Evolutionary conservation across 2,113 vertebrate genomes (phyloP).

Genomic region (Ceratotherium simum): DNA sequence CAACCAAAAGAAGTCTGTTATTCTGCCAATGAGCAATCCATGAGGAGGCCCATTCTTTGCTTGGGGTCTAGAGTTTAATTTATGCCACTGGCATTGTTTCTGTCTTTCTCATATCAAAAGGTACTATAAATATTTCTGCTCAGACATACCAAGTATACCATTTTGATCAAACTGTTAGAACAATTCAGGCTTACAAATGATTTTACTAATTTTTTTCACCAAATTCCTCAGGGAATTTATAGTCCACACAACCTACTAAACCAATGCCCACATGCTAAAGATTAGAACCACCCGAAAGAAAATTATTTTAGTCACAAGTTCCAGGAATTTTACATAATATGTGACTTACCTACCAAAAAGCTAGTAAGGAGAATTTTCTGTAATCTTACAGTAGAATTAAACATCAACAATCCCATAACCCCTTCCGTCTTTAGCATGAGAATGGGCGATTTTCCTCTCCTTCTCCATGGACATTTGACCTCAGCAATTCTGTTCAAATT

Average conservation of each 20-base stretch:
- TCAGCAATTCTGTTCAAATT: slow-evolving; percentile 41
- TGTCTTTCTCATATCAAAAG: slow-evolving; percentile 11
- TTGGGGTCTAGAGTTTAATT: background rate
- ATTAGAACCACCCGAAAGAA: slow-evolving; percentile 26
- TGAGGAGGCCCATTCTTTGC: background rate
- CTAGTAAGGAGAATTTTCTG: background rate
- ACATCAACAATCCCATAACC: background rate
- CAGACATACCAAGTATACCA: background rate
- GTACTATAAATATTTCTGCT: background rate
- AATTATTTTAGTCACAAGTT: slow-evolving; percentile 49
- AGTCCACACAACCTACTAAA: background rate
- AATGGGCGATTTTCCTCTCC: background rate
- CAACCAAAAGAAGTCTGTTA: slow-evolving; percentile 15
- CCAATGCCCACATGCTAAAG: background rate
- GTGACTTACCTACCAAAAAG: slow-evolving; percentile 4
- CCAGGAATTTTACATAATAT: background rate
- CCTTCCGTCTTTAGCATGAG: background rate
- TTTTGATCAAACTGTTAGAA: slow-evolving; percentile 39
- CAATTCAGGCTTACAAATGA: background rate
- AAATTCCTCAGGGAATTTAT: background rate
- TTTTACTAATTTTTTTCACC: slow-evolving; percentile 27
- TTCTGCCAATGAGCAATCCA: background rate
- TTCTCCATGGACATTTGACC: background rate
- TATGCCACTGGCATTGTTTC: background rate
- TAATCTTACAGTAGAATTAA: slow-evolving; percentile 47